A percentile compares a stretch with the other conserved stretches of the same genome.
These are phyloP conservation scores for Epinephelus coioides DNA, from an alignment of 2,797 vertebrate genomes.

Conservation along the genomic window DNA sequence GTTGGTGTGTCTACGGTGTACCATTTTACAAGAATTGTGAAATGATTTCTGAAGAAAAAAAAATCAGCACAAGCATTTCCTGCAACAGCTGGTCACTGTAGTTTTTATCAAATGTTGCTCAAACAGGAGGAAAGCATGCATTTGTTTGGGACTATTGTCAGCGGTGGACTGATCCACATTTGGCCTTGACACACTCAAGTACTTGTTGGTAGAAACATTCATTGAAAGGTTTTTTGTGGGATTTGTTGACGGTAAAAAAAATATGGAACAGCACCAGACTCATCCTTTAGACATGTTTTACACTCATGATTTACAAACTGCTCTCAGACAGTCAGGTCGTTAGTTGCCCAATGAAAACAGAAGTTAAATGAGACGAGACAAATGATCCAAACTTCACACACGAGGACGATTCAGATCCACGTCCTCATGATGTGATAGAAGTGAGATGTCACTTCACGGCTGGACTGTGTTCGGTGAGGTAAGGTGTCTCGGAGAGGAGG, in stretches of 20 bases:
- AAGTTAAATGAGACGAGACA: slow-evolving; percentile 1
- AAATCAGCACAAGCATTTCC: neutral
- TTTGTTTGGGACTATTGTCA: slow-evolving; percentile 21
- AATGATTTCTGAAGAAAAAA: no score
- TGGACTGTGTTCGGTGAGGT: neutral
- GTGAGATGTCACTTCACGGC: slow-evolving; percentile 23
- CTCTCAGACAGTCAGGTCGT: neutral
- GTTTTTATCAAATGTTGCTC: neutral
- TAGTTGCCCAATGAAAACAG: slow-evolving; percentile 29
- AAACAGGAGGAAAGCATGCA: neutral
- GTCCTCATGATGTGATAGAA: slow-evolving; percentile 42
- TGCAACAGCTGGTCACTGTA: neutral
- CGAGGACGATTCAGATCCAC: slow-evolving; percentile 18
- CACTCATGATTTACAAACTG: no score
- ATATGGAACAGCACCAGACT: neutral
- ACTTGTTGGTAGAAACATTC: neutral
- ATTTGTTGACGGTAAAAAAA: neutral
- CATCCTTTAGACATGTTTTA: neutral
- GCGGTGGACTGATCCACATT: neutral
- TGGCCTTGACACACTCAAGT: neutral
- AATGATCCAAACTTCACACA: slow-evolving; percentile 26
- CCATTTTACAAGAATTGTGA: no score
- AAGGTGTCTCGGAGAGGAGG: neutral
- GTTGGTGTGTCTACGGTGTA: no score
- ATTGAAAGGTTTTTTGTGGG: neutral